Base-by-base conservation (phyloP, 2,888 invertebrate species). In the Gari tellinella region DNA sequence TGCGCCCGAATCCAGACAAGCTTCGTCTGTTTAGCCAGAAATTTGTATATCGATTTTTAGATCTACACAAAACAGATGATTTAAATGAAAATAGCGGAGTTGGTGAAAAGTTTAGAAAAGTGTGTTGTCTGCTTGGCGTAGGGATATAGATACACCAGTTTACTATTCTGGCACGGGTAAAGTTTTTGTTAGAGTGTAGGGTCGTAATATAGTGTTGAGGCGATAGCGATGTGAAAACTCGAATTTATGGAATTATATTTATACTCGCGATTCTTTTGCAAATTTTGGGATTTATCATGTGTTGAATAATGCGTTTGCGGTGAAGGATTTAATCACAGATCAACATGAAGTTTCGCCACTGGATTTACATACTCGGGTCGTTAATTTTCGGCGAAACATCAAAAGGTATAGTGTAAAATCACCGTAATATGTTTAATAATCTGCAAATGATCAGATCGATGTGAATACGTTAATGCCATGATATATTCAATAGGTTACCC, bases 271-370 rank as follows among this genome's bases (percentile, higher is more conserved):
- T 51, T 51, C n/a, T 10, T 25, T 26, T n/a, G 12, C 15, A 26
- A 31, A 23, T 25, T 5, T 25, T 21, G 31, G 66, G 66, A 66
- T 49, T 58, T 52, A 66, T n/a, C 38, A 66, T 66, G 66, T 43
- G 25, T 38, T n/a, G 51, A 37, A 38, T 51, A 52, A 66, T 66
- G 46, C 38, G 58, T 19, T 38, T 23, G 40, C 38, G 31, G 21
- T 25, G 10, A 26, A 41, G 52, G 53, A 52, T 37, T 63, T 46
- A 26, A n/a, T 37, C 48, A 66, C 62, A 41, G 17, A 26, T 37
- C 51, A 67, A 52, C 53, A 73, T 72, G 72, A 73, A 55, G 63
- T 41, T 51, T 40, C 37, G 40, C 26, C 58, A 63, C 46, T 67
- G 67, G 67, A 66, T 67, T 58, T 67, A 67, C 55, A 41, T 60